Conservation (phyloP, 2,888 invertebrate species). For the Chloromyia formosa region DNA sequence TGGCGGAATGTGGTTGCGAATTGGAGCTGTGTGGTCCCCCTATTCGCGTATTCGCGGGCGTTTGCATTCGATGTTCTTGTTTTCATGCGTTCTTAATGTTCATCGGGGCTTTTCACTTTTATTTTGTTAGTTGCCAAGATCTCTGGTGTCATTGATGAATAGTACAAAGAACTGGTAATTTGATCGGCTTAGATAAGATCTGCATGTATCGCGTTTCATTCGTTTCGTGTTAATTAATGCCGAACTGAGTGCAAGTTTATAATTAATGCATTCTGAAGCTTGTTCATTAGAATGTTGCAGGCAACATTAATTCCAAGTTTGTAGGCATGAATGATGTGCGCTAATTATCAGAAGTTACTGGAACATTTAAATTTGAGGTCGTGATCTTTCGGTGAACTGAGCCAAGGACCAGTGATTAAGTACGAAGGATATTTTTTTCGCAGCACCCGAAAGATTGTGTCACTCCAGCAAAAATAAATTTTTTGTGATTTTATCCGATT, state of each 20-base stretch:
- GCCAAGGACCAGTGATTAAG: too few species aligned
- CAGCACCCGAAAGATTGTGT: too few species aligned
- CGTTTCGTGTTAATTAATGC: conserved; percentile 19
- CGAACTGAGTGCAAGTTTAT: background rate
- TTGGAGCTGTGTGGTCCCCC: conserved; percentile 30
- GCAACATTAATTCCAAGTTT: too few species aligned
- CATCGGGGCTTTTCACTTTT: conserved; percentile 34
- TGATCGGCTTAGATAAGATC: conserved; percentile 12
- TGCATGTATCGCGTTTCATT: background rate
- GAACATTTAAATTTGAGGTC: too few species aligned
- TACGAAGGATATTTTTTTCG: too few species aligned
- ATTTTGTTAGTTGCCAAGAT: background rate
- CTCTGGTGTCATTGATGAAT: conserved; percentile 35
- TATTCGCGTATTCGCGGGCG: background rate
- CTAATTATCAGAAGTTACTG: too few species aligned
- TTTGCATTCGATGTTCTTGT: conserved; percentile 24
- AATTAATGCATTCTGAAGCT: conserved; percentile 4
- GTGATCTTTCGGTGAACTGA: too few species aligned
- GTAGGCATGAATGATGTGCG: too few species aligned
- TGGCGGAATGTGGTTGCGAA: conserved; percentile 35
- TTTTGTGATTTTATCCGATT: too few species aligned
- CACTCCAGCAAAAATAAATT: too few species aligned
- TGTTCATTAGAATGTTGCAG: too few species aligned
- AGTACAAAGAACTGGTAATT: conserved; percentile 35
- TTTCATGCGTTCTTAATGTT: conserved; percentile 25